Conservation (phyloP, 1,140 invertebrate species). For the Nixonia krombeini region DNA sequence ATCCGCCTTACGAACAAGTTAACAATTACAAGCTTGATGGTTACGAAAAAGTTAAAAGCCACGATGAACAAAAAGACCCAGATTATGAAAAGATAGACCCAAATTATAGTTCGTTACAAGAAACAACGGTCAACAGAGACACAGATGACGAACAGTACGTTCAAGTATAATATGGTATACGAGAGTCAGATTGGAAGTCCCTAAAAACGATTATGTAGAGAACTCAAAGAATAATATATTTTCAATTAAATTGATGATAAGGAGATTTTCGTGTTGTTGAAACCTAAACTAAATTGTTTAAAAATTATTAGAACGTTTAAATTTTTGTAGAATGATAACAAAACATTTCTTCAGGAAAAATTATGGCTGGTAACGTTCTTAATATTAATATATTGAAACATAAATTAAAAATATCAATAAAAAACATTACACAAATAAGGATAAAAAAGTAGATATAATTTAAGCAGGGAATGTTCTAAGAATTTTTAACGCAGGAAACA, state of each 20-base stretch:
- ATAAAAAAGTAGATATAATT: no score
- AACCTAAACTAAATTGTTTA: constrained; percentile 6
- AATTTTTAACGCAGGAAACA: no score
- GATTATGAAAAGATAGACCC: constrained; percentile 60
- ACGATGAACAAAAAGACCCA: constrained; percentile 33
- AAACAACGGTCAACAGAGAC: constrained; percentile 46
- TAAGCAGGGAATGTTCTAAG: no score
- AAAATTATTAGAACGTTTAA: no score
- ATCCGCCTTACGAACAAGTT: constrained; percentile 70
- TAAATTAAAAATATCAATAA: no score
- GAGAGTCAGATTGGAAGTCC: no score
- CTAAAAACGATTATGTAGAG: constrained; percentile 19
- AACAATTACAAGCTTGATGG: constrained; percentile 51
- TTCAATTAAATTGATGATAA: constrained; percentile 4
- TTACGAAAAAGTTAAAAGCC: constrained; percentile 60
- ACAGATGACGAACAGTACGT: constrained; percentile 65
- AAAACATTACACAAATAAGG: no score
- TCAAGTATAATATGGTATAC: constrained; percentile 65
- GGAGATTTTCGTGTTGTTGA: background rate
- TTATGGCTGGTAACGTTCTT: no score
- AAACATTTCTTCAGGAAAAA: no score
- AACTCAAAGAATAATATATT: constrained; percentile 30
- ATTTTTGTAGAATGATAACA: no score
- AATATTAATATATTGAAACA: no score
- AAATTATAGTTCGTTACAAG: constrained; percentile 39